Percentiles rank a stretch among this genome's conserved stretches.
These are phyloP conservation scores for Oppia nitens DNA, from an alignment of 1,140 invertebrate species.

Conservation along the genomic window DNA sequence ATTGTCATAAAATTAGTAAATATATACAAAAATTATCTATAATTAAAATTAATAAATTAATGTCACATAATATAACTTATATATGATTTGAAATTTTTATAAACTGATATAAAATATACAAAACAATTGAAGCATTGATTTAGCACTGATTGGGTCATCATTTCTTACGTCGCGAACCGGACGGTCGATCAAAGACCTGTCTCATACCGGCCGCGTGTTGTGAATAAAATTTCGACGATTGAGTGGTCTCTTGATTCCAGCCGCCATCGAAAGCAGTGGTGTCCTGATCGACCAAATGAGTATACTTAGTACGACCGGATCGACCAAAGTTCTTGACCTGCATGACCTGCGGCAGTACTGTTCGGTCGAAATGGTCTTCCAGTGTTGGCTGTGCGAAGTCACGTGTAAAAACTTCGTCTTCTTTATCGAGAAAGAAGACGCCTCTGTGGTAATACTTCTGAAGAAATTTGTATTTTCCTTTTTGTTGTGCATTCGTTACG, in stretches of 20 bases:
- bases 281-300: conserved; percentile 96
- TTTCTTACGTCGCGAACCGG: too few relatives aligned
- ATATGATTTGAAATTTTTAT: too few relatives aligned
- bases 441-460: conserved; percentile 99
- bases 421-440: conserved; percentile 90
- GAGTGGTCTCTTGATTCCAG: conserved; percentile 74
- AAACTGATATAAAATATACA: too few relatives aligned
- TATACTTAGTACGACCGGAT: conserved; percentile 95
- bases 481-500: conserved; percentile 83
- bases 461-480: conserved; percentile 98
- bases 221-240: conserved; percentile 64
- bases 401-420: conserved; percentile 78
- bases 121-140: too few relatives aligned
- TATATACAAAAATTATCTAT: too few relatives aligned
- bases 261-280: conserved; percentile 95
- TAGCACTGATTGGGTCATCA: too few relatives aligned
- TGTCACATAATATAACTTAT: too few relatives aligned
- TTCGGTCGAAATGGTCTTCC: conserved; percentile 99
- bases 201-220: conserved; percentile 88
- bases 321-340: conserved; percentile 99
- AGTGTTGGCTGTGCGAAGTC: conserved; percentile 92
- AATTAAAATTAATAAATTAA: too few relatives aligned
- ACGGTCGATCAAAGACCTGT: conserved; percentile 75
- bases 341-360: conserved; percentile 97
- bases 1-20: too few relatives aligned